A percentile compares a stretch with the other conserved stretches of the same genome.
Conservation (phyloP, 2,797 vertebrate genomes). For the Coreius guichenoti region DNA sequence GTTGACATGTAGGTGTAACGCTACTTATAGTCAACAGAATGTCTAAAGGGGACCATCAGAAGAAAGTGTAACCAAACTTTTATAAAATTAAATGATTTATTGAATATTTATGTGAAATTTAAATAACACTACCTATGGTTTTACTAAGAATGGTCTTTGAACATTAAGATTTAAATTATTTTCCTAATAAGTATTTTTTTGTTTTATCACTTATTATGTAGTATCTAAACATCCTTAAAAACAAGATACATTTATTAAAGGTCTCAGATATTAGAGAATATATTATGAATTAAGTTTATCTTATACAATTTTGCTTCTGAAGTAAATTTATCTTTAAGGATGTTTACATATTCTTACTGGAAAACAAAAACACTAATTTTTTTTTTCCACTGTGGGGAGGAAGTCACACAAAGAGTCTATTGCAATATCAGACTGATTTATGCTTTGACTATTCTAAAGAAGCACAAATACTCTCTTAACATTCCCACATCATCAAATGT, state of each 20-base stretch:
- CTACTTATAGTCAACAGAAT: no score
- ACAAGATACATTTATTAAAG: background rate
- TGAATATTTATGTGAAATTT: background rate
- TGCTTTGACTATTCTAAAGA: background rate
- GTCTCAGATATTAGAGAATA: background rate
- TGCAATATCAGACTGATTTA: background rate
- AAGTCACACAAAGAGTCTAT: background rate
- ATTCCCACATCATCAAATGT: conserved; percentile 12
- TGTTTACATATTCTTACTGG: background rate
- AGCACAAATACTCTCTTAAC: background rate
- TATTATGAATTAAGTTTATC: background rate
- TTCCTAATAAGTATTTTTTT: background rate
- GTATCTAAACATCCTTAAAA: background rate
- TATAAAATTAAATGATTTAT: background rate
- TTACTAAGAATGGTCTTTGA: no score
- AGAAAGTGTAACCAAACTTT: no score
- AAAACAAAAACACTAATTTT: background rate
- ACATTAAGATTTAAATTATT: background rate
- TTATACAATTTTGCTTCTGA: background rate
- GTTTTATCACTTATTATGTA: background rate
- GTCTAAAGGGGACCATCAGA: no score
- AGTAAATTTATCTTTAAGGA: background rate
- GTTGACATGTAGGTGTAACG: no score
- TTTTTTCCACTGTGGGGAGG: background rate
- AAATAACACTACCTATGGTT: background rate